Conservation (phyloP, 2,888 invertebrate genomes). For the Corbicula japonica region DNA sequence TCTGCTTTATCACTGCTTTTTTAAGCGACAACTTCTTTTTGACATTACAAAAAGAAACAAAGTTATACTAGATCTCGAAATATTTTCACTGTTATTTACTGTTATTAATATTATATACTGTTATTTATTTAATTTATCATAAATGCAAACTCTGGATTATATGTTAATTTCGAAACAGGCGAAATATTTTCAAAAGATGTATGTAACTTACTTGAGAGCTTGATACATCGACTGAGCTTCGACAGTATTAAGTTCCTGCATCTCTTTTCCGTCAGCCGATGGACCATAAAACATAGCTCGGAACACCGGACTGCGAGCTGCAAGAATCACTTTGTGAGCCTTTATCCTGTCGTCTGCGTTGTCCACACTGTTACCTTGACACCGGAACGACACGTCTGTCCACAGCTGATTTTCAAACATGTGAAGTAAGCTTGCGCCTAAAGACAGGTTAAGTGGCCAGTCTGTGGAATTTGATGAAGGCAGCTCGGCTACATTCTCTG, state of each 20-base stretch:
- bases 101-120: no score
- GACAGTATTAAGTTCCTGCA: conserved; percentile 7
- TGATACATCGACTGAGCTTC: neutral
- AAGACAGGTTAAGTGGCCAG: neutral
- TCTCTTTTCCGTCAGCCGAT: neutral
- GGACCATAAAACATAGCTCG: conserved; percentile 34
- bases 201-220: conserved; percentile 15
- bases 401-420: neutral
- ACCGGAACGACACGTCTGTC: conserved; percentile 25
- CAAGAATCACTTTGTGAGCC: conserved; percentile 31
- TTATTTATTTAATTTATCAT: no score
- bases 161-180: no score
- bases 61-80: no score
- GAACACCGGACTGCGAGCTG: conserved; percentile 29
- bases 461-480: no score
- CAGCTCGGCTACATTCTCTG: no score
- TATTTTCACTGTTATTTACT: no score
- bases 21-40: no score
- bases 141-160: no score
- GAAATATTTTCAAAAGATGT: no score
- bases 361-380: conserved; percentile 12
- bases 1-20: no score
- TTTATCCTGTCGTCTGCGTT: conserved; percentile 4
- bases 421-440: neutral
- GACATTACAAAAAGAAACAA: no score